Evolutionary conservation across 1,140 invertebrate species (phyloP), one percentile per base, ranked within the genome.

Genomic region (Drosophila sturtevanti): DNA sequence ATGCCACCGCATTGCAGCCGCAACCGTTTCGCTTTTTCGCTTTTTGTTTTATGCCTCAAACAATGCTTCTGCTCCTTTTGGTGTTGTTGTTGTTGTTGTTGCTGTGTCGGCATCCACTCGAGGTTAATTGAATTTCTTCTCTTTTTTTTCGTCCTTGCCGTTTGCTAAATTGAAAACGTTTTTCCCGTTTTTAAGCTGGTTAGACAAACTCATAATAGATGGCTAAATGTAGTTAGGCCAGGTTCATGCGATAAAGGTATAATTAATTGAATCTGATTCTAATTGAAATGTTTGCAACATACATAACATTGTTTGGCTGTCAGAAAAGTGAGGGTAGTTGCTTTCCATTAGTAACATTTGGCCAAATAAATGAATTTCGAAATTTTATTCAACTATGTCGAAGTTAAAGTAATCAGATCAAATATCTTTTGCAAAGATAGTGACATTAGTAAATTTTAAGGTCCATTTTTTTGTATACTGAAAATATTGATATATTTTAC

Each of bases 81-180:
- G 9, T 48, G 6, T 7, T 18, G 6, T 2, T 18, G 14, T 7
- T 18, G n/a, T 14, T 48, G 41, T 48, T 48, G 16, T 21, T 48
- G 16, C 16, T 48, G 41, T 48, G 18, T 76, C 68, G 76, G 75
- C 74, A 67, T 84, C 72, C 84, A 89, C 84, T 89, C 78, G 85
- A 89, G 80, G 67, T 89, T 89, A 89, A 89, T 89, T 89, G 84
- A 89, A 89, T 89, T 89, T 89, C 85, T 77, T 4, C 6, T 31
- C n/a, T 31, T 31, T 54, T 58, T 54, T 55, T 62, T 59, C 60
- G 64, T 81, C 67, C 69, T 72, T 72, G 65, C 51, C 68, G 35
- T 60, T 63, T 66, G 65, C 52, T 62, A 71, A 79, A 82, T 72
- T 71, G 82, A 89, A 84, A 87, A 67, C 72, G 72, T 73, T 82